Evolutionary conservation across 1,140 invertebrate species (phyloP).

Genomic region (Drosophila seguyi): DNA sequence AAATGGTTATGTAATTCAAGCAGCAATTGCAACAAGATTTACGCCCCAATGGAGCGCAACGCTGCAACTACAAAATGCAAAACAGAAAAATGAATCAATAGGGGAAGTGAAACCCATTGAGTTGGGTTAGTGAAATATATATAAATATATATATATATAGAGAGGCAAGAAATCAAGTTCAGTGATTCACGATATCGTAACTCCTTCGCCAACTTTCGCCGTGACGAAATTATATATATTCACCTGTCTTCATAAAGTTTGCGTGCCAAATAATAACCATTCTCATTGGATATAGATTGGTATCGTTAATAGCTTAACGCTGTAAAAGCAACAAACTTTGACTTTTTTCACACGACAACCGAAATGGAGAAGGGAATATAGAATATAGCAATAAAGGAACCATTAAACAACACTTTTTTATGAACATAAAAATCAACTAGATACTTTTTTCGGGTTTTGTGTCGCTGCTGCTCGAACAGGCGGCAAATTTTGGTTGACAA

Average conservation of each 20-base stretch:
- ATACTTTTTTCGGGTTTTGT: slow-evolving; percentile 5
- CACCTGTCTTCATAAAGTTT: slow-evolving; percentile 13
- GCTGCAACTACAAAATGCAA: slow-evolving; percentile 45
- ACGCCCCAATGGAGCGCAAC: slow-evolving; percentile 76
- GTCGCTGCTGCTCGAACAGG: slow-evolving; percentile 30
- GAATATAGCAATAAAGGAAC: slow-evolving; percentile 68
- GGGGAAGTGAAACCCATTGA: slow-evolving; percentile 20
- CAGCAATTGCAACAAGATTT: slow-evolving; percentile 63
- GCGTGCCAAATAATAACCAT: slow-evolving; percentile 33
- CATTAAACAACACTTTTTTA: slow-evolving; percentile 66
- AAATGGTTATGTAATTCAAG: slow-evolving; percentile 58
- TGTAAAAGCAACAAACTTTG: slow-evolving; percentile 38
- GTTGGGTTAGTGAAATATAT: slow-evolving; percentile 5
- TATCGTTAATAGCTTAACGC: slow-evolving; percentile 50
- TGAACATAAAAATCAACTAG: slow-evolving; percentile 47
- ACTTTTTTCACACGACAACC: slow-evolving; percentile 51
- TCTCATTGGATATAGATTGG: slow-evolving; percentile 53
- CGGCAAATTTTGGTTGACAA: slow-evolving; percentile 48
- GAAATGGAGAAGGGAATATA: slow-evolving; percentile 12
- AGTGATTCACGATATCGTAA: slow-evolving; percentile 33
- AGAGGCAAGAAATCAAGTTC: slow-evolving; percentile 32
- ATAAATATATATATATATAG: background rate
- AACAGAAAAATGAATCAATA: slow-evolving; percentile 32
- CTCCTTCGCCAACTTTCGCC: slow-evolving; percentile 8
- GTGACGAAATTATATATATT: slow-evolving; percentile 25